These are phyloP conservation scores for Antennarius striatus DNA, from an alignment of 2,113 vertebrate genomes.

Conservation along the genomic window DNA sequence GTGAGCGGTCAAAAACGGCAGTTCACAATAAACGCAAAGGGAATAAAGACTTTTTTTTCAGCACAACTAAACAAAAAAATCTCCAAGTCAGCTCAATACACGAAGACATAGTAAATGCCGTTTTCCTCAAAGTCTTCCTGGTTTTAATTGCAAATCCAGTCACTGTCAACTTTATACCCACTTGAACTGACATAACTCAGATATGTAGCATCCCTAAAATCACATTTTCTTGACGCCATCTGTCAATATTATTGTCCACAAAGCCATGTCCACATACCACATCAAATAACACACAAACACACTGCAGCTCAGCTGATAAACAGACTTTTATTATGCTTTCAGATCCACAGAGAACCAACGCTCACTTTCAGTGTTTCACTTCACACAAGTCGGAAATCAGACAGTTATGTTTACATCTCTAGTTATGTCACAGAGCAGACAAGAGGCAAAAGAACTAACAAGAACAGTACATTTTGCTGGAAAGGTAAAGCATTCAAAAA, in stretches of 20 bases:
- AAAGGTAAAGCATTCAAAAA: conserved; percentile 7
- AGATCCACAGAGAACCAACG: neutral
- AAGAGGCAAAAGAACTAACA: conserved; percentile 14
- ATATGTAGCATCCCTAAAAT: no score
- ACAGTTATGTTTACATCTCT: conserved; percentile 12
- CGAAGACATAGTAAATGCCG: no score
- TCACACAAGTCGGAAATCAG: conserved; percentile 25
- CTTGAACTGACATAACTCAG: no score
- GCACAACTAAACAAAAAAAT: neutral
- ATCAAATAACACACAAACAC: no score
- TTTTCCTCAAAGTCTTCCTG: no score
- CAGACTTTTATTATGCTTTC: no score
- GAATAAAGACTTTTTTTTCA: neutral
- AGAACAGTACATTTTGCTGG: conserved; percentile 32
- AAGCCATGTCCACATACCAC: no score
- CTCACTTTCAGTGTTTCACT: conserved; percentile 12
- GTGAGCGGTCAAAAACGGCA: conserved; percentile 29
- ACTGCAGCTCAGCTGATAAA: no score
- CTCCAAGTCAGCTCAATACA: no score
- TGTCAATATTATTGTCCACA: no score
- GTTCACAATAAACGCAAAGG: neutral
- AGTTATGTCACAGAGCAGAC: conserved; percentile 45
- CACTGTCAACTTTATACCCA: no score
- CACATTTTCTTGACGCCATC: no score
- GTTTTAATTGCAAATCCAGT: neutral